Evolutionary conservation across 2,797 vertebrate genomes (phyloP).

Genomic region (Distichodus sexfasciatus): DNA sequence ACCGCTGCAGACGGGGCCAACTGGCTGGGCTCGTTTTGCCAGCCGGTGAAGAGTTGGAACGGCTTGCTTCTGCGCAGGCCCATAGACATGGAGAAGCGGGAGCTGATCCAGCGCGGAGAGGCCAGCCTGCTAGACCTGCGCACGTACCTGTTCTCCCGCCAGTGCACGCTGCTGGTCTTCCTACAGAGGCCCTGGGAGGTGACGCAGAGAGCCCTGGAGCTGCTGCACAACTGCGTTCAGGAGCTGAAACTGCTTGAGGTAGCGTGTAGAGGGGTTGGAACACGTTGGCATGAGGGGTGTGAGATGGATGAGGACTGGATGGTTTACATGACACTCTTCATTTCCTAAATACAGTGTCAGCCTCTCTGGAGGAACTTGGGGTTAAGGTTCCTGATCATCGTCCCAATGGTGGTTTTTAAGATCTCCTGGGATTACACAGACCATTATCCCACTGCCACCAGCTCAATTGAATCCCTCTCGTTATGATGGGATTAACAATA

Average conservation of each 20-base stretch:
- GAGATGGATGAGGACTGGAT: no score
- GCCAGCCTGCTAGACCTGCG: conserved; percentile 92
- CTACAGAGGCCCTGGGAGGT: conserved; percentile 98
- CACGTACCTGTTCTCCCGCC: conserved; percentile 96
- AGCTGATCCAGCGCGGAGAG: conserved; percentile 86
- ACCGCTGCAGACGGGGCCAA: conserved; percentile 85
- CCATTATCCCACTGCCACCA: no score
- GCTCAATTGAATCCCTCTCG: no score
- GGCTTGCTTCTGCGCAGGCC: conserved; percentile 90
- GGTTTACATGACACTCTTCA: no score
- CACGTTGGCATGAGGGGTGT: no score
- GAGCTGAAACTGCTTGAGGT: conserved; percentile 94
- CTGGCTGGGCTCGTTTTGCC: conserved; percentile 96
- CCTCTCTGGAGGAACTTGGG: no score
- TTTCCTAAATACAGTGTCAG: no score
- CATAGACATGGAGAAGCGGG: conserved; percentile 98
- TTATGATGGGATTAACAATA: no score
- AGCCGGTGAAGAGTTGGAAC: conserved; percentile 91
- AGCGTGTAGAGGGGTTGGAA: conserved; percentile 16
- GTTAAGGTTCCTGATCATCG: no score
- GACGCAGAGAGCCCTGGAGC: conserved; percentile 89
- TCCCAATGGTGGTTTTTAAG: no score
- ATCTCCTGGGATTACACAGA: no score
- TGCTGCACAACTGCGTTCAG: conserved; percentile 97
- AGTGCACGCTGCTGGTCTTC: conserved; percentile 96